These are phyloP conservation scores for Magallana nippona DNA, from an alignment of 2,888 invertebrate species.

Conservation along the genomic window DNA sequence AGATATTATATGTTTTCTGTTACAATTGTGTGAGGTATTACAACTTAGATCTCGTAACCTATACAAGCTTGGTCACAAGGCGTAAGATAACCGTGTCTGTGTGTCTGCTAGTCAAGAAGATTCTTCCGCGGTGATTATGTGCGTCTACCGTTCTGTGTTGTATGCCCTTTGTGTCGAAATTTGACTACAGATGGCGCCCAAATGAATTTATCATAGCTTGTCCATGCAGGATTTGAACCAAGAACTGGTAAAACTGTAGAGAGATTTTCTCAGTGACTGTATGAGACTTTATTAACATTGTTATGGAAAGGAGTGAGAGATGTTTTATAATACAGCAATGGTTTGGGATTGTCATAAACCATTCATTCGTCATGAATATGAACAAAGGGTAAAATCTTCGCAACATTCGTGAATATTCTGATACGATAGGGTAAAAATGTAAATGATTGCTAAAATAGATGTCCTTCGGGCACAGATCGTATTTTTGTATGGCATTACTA, in stretches of 20 bases:
- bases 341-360: background rate
- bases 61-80: conserved; percentile 26
- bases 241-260: background rate
- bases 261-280: conserved; percentile 2
- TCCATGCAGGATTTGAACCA: background rate
- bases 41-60: conserved; percentile 16
- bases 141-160: conserved; percentile 20
- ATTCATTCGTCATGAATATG: background rate
- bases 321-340: background rate
- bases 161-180: conserved; percentile 13
- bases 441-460: background rate
- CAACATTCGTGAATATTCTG: conserved; percentile 24
- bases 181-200: conserved; percentile 20
- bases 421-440: conserved; percentile 14
- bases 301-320: background rate
- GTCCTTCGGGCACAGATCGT: background rate
- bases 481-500: conserved; percentile 25
- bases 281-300: background rate
- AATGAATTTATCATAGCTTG: background rate
- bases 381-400: conserved; percentile 26
- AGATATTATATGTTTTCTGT: conserved; percentile 34
- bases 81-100: conserved; percentile 20
- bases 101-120: conserved; percentile 31
- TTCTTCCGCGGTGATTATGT: conserved; percentile 15
- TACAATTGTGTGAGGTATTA: conserved; percentile 28